phyloP scores from a whole-genome alignment of 2,113 vertebrate genomes.

The Dasypus novemcinctus region DNA sequence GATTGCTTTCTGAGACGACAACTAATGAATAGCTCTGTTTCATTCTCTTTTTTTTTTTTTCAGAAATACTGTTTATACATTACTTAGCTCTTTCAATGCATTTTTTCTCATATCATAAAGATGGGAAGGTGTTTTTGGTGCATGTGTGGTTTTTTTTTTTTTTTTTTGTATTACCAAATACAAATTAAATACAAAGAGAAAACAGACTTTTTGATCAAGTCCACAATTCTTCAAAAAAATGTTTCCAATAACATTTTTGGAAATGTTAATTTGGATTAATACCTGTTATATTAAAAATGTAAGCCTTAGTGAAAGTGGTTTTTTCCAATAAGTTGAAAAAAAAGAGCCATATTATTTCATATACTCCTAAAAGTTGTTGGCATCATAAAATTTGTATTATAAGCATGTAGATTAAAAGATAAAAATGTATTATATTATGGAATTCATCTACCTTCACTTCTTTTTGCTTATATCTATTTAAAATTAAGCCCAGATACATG shows the following conservation, averaged over 20 bases:
- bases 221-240: slow-evolving; percentile 47
- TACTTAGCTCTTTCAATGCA: slow-evolving; percentile 6
- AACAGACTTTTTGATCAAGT: slow-evolving; percentile 38
- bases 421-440: background rate
- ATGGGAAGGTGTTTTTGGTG: slow-evolving; percentile 6
- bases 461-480: background rate
- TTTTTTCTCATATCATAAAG: slow-evolving; percentile 56
- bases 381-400: background rate
- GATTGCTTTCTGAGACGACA: slow-evolving; percentile 65
- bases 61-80: slow-evolving; percentile 44
- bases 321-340: background rate
- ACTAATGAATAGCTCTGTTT: slow-evolving; percentile 66
- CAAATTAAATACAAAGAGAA: slow-evolving; percentile 54
- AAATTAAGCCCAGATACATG: background rate
- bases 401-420: background rate
- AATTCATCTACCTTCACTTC: background rate
- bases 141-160: no score
- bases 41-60: slow-evolving; percentile 3
- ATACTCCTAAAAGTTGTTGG: background rate
- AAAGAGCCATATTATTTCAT: background rate
- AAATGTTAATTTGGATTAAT: no score
- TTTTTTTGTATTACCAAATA: background rate
- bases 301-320: background rate
- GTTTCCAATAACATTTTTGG: slow-evolving; percentile 53
- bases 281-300: background rate